phyloP scores from a whole-genome alignment of 2,888 invertebrate genomes.

The Acanthosepion lycidas region DNA sequence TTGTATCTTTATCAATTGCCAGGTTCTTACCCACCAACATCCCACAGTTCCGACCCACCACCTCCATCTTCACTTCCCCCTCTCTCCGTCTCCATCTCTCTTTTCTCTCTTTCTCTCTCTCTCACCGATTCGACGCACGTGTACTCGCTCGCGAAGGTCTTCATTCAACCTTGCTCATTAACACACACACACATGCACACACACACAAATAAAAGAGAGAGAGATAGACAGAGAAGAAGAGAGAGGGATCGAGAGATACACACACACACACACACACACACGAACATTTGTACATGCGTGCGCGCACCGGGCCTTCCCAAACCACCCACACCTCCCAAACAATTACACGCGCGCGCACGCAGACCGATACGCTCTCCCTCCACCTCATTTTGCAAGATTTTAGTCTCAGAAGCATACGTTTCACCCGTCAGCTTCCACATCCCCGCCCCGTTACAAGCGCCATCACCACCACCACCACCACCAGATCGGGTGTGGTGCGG shows the following conservation, averaged over 20 bases:
- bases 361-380: too few relatives aligned
- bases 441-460: too few relatives aligned
- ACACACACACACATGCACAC: conserved; percentile 24
- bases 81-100: background rate
- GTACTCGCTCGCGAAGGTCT: background rate
- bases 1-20: too few relatives aligned
- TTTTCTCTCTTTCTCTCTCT: background rate
- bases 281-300: background rate
- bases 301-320: background rate
- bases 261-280: background rate
- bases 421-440: too few relatives aligned
- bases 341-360: too few relatives aligned
- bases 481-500: too few relatives aligned
- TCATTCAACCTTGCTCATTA: background rate
- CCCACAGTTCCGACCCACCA: too few relatives aligned
- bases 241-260: background rate
- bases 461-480: too few relatives aligned
- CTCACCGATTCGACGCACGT: background rate
- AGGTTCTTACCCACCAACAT: too few relatives aligned
- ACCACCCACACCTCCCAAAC: too few relatives aligned
- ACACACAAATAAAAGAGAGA: background rate
- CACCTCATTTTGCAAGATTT: too few relatives aligned
- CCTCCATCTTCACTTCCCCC: background rate
- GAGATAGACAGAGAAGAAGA: background rate
- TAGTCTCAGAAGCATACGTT: too few relatives aligned